Evolutionary conservation across 2,888 invertebrate genomes (phyloP), one percentile per base, ranked within the genome.

Genomic region (Drosophila kanekoi): DNA sequence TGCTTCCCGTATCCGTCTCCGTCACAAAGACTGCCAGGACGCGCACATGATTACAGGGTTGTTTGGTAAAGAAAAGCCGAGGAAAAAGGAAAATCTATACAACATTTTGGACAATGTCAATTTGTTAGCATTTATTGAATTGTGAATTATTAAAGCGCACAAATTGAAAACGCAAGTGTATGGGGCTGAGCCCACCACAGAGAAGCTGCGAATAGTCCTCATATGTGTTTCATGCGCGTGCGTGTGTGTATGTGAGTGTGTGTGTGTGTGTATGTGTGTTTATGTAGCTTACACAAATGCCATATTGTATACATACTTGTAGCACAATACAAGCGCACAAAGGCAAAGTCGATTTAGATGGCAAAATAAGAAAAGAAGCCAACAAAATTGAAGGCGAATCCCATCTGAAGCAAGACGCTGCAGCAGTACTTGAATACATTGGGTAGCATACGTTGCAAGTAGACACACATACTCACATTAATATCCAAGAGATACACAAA

Each of bases 61-160:
- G 75, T 65, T 77, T 40, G 49, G 32, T 18, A 61, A 57, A 38
- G 51, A 63, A 77, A 63, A 63, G 44, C 53, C 20, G 16, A 38
- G 43, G 37, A 48, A 47, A 65, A 65, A 57, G 62, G 57, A 76
- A 79, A 79, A 79, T 76, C 79, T 73, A 79, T 79, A 79, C 67
- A 76, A 72, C 66, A 62, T 69, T 82, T 87, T 79, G 89, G 88
- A 88, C 87, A 87, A 89, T 87, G 89, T 83, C 89, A 82, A 87
- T 84, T 87, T 87, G 87, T 88, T 89, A 87, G 88, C 88, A 87
- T 89, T 89, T 89, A 89, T 90, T 89, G 89, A 89, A 89, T 86
- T 87, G 89, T 90, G 87, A 90, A 89, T 89, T 90, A 89, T 89
- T 89, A 89, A 89, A 88, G 89, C 85, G 77, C 63, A 86, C 86